Percentiles rank a stretch among this genome's conserved stretches.
Evolutionary conservation across 2,888 invertebrate species (phyloP).

Genomic region (Patella pellucida): DNA sequence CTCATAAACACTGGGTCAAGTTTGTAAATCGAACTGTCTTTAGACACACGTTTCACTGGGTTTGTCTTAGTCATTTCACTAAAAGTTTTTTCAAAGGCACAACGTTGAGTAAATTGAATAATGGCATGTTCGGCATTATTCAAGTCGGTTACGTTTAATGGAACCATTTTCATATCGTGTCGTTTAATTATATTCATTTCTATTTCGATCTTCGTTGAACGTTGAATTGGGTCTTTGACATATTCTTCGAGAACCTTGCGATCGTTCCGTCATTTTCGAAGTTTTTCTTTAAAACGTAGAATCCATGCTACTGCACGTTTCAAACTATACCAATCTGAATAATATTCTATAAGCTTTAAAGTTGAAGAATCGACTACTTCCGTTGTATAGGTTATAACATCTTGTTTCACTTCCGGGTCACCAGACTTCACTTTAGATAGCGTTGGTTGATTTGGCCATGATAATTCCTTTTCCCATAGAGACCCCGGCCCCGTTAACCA

Average conservation of each 20-base stretch:
- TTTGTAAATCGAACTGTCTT: no score
- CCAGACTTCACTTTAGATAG: not conserved
- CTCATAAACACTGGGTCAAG: no score
- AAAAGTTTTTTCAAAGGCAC: no score
- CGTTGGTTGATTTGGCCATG: constrained; percentile 18
- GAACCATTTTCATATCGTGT: no score
- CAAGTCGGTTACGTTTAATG: not conserved
- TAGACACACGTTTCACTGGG: no score
- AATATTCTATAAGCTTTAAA: not conserved
- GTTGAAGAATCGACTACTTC: not conserved
- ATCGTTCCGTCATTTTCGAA: no score
- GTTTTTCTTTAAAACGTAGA: no score
- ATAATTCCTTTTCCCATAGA: not conserved
- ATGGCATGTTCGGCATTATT: not conserved
- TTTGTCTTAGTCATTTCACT: no score
- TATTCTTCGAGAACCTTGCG: no score
- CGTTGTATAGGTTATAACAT: not conserved
- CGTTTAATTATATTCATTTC: not conserved
- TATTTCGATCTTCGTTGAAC: not conserved
- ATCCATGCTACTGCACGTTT: not conserved
- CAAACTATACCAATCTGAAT: constrained; percentile 4
- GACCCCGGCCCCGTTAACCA: no score
- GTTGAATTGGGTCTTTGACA: no score
- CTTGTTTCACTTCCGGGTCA: constrained; percentile 17
- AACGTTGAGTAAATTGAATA: not conserved